Evolutionary conservation across 37 sponge, comb jelly and placozoan species (phyloP).

Genomic region (Axinella damicornis): DNA sequence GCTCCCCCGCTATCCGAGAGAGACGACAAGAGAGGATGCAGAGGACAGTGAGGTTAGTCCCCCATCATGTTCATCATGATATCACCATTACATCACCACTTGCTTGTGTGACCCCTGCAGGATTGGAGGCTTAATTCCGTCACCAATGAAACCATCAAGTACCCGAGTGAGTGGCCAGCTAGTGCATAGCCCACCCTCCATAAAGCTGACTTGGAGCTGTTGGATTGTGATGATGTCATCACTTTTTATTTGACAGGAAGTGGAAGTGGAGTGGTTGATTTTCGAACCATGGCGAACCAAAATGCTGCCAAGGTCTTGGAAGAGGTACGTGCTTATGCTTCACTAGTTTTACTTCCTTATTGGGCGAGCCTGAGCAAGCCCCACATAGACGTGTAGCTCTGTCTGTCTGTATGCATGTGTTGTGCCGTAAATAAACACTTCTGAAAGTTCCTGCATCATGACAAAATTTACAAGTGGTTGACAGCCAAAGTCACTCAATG

Average conservation of each 20-base stretch:
- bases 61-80: not conserved
- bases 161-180: conserved; percentile 18
- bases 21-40: no score
- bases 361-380: no score
- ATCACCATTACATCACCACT: not conserved
- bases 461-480: no score
- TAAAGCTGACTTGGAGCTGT: no score
- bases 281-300: conserved; percentile 81
- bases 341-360: not conserved
- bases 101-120: not conserved
- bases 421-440: no score
- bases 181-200: no score
- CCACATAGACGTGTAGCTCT: no score
- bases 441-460: no score
- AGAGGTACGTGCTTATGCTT: conserved; percentile 49
- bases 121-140: not conserved
- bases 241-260: conserved; percentile 17
- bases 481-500: no score
- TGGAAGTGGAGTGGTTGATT: conserved; percentile 67
- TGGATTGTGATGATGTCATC: no score
- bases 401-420: no score
- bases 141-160: conserved; percentile 32
- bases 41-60: no score
- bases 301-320: conserved; percentile 70
- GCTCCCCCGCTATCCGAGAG: not conserved